phyloP scores from a whole-genome alignment of 2,797 vertebrate species.

The Microtus obscurus region DNA sequence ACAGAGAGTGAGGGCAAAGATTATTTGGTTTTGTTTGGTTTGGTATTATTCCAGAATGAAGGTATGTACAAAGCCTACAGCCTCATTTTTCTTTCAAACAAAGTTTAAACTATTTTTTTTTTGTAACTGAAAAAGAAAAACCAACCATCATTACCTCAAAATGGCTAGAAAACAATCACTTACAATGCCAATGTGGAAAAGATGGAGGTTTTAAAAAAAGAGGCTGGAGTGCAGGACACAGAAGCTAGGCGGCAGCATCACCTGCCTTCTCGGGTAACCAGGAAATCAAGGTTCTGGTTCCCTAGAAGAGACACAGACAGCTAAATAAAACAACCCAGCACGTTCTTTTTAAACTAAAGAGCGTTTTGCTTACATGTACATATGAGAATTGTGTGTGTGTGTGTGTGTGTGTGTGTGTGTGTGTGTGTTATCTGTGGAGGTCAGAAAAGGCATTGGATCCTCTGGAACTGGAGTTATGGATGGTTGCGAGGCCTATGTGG shows the following conservation, averaged over 20 bases:
- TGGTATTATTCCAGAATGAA: slow-evolving; percentile 49
- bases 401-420: too few species aligned
- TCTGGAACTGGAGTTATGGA: background rate
- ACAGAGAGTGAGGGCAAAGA: background rate
- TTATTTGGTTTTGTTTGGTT: slow-evolving; percentile 36
- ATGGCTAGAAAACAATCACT: slow-evolving; percentile 37
- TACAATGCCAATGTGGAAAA: background rate
- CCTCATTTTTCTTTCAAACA: slow-evolving; percentile 46
- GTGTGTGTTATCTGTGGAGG: background rate
- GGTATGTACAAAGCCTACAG: slow-evolving; percentile 27
- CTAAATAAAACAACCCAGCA: background rate
- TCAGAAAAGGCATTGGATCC: background rate
- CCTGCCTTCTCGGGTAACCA: slow-evolving; percentile 1
- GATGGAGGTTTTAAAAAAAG: background rate
- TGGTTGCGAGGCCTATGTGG: background rate
- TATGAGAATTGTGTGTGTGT: too few species aligned
- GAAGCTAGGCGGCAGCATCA: background rate
- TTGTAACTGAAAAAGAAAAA: background rate
- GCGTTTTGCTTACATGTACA: background rate
- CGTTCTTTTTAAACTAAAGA: background rate
- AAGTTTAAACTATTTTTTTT: too few species aligned
- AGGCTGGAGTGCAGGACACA: background rate
- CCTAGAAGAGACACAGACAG: background rate
- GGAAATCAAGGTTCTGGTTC: background rate
- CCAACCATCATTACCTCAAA: background rate